phyloP scores from a whole-genome alignment of 2,888 invertebrate genomes.

The Platycheirus rosarum region DNA sequence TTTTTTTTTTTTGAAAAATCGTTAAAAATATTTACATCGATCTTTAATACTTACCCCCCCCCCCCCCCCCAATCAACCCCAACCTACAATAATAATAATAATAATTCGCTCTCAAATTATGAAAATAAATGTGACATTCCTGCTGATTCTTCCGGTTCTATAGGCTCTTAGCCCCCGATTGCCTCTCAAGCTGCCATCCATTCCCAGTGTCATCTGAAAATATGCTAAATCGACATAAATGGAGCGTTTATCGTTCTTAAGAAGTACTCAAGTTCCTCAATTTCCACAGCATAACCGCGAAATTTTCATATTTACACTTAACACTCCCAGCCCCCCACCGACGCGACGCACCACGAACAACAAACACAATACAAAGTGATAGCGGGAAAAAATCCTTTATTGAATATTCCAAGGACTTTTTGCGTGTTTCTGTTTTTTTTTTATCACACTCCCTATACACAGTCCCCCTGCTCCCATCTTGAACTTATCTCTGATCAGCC shows the following conservation, averaged over 20 bases:
- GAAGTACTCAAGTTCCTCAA: slow-evolving; percentile 61
- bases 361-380: slow-evolving; percentile 16
- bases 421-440: slow-evolving; percentile 39
- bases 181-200: slow-evolving; percentile 16
- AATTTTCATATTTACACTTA: slow-evolving; percentile 65
- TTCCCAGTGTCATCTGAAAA: slow-evolving; percentile 63
- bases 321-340: background rate
- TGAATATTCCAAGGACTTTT: slow-evolving; percentile 69
- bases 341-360: slow-evolving; percentile 2
- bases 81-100: slow-evolving; percentile 59
- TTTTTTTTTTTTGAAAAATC: too few species aligned
- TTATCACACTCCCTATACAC: background rate
- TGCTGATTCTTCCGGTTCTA: slow-evolving; percentile 47
- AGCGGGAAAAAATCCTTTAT: slow-evolving; percentile 56
- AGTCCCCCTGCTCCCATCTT: background rate
- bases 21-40: too few species aligned
- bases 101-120: slow-evolving; percentile 68
- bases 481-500: slow-evolving; percentile 37
- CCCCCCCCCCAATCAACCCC: too few species aligned
- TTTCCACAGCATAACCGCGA: slow-evolving; percentile 52
- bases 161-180: slow-evolving; percentile 1
- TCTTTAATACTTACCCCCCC: too few species aligned
- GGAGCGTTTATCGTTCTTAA: slow-evolving; percentile 71
- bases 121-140: slow-evolving; percentile 70
- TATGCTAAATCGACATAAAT: slow-evolving; percentile 74